Evolutionary conservation across 2,888 invertebrate species (phyloP).

Genomic region (Aproaerema taeniolella): DNA sequence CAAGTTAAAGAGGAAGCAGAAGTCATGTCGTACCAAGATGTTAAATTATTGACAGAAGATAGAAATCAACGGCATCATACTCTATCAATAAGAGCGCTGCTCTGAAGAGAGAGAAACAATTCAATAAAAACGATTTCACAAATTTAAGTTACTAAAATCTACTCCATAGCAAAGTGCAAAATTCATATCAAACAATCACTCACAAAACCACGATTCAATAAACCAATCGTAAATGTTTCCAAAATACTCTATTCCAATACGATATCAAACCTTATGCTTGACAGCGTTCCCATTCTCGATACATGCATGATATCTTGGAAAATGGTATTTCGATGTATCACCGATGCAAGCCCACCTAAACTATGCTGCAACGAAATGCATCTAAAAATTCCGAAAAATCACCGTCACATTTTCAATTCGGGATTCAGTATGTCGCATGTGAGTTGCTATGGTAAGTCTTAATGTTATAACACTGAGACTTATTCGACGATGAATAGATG

Average conservation of each 20-base stretch:
- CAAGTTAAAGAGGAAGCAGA: background rate
- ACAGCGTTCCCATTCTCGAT: slow-evolving; percentile 6
- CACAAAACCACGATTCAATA: too few relatives aligned
- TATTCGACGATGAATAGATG: too few relatives aligned
- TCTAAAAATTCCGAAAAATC: slow-evolving; percentile 9
- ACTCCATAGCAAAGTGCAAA: too few relatives aligned
- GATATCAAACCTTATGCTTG: slow-evolving; percentile 1
- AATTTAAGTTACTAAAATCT: too few relatives aligned
- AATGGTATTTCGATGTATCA: slow-evolving; percentile 13
- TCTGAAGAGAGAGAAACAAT: background rate
- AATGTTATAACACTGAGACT: too few relatives aligned
- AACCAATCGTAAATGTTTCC: too few relatives aligned
- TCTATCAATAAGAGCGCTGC: background rate
- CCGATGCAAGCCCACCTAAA: slow-evolving; percentile 1
- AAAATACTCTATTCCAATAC: too few relatives aligned
- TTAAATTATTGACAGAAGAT: background rate
- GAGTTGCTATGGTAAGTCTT: too few relatives aligned
- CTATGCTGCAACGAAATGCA: slow-evolving; percentile 5
- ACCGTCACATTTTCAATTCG: slow-evolving; percentile 15
- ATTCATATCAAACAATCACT: too few relatives aligned
- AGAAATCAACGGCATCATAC: background rate
- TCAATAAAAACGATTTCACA: too few relatives aligned
- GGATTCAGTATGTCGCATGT: too few relatives aligned
- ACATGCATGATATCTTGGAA: background rate
- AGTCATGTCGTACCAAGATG: background rate